A percentile compares a stretch with the other conserved stretches of the same genome.
phyloP scores from a whole-genome alignment of 37 sponge, comb jelly and placozoan species.

The Trichoplax adhaerens region DNA sequence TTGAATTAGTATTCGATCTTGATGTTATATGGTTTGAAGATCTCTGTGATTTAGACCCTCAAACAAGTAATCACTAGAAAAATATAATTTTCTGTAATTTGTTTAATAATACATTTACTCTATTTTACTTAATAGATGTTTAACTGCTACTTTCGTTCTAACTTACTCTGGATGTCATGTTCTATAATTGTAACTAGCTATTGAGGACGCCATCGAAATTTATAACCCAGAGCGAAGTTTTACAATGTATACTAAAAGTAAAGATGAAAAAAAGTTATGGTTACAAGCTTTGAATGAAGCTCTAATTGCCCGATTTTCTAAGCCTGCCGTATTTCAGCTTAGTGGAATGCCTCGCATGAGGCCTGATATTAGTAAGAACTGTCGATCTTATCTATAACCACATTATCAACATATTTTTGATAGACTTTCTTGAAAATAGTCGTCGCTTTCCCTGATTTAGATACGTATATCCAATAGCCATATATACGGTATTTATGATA shows the following conservation, averaged over 20 bases:
- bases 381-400: neutral
- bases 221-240: conserved; percentile 81
- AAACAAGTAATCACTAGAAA: conserved; percentile 32
- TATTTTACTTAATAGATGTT: neutral
- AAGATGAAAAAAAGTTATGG: conserved; percentile 80
- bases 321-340: too few relatives aligned
- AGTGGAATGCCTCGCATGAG: too few relatives aligned
- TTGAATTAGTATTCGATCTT: conserved; percentile 56
- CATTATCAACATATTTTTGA: too few relatives aligned
- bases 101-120: neutral
- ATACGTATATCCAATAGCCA: too few relatives aligned
- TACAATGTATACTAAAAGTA: conserved; percentile 57
- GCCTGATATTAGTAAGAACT: conserved; percentile 12
- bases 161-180: neutral
- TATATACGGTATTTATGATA: too few relatives aligned
- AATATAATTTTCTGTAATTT: neutral
- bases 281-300: conserved; percentile 34
- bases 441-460: too few relatives aligned
- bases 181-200: conserved; percentile 9
- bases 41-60: conserved; percentile 69
- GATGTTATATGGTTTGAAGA: conserved; percentile 85
- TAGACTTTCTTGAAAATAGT: too few relatives aligned
- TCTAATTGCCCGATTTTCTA: too few relatives aligned
- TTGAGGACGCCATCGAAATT: conserved; percentile 68
- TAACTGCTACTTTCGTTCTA: neutral